Evolutionary conservation across 1,140 invertebrate species (phyloP).

Genomic region (Leguminivora glycinivorella): DNA sequence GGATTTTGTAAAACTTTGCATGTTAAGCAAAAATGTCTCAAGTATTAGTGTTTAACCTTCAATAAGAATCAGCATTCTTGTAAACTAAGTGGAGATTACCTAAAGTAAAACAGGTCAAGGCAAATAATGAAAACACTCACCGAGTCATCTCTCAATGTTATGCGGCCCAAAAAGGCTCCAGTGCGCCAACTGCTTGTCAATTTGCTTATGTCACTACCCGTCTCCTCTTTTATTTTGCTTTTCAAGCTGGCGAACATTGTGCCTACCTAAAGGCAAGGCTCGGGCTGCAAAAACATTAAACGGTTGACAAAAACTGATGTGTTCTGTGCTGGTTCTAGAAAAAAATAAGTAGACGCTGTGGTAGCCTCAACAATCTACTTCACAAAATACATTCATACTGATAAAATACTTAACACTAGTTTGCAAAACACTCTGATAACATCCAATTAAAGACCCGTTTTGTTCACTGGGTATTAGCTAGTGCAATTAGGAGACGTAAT

Average conservation of each 20-base stretch:
- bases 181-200: constrained; percentile 70
- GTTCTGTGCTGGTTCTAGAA: not conserved
- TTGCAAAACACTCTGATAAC: constrained; percentile 19
- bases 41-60: not conserved
- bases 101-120: constrained; percentile 4
- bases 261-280: constrained; percentile 32
- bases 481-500: not conserved
- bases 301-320: not conserved
- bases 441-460: constrained; percentile 7
- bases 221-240: constrained; percentile 76
- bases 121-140: constrained; percentile 46
- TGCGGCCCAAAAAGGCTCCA: constrained; percentile 68
- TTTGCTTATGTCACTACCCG: constrained; percentile 72
- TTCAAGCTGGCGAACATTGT: constrained; percentile 73
- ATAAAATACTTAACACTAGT: constrained; percentile 6
- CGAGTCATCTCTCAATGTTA: constrained; percentile 66
- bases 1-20: no score
- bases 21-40: no score
- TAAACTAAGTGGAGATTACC: not conserved
- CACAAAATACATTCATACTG: not conserved
- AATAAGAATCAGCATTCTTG: not conserved
- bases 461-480: not conserved
- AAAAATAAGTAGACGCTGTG: not conserved
- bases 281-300: not conserved
- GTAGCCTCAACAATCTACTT: not conserved